These are phyloP conservation scores for Phoeniculus purpureus DNA, from an alignment of 2,797 vertebrate species.

Conservation along the genomic window DNA sequence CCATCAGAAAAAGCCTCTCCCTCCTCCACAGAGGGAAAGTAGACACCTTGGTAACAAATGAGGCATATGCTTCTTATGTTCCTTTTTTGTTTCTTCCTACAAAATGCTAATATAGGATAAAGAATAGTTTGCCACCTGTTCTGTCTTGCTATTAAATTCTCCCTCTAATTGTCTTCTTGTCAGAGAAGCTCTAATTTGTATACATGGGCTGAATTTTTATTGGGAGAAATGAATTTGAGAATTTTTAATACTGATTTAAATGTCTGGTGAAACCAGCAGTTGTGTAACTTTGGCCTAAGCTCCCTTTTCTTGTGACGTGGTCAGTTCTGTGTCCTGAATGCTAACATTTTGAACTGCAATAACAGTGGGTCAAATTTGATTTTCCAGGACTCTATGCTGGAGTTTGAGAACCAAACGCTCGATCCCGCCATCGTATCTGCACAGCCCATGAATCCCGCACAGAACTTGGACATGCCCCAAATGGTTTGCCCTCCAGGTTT, in stretches of 20 bases:
- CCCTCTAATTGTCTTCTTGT: background rate
- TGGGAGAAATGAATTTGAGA: background rate
- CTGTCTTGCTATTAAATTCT: background rate
- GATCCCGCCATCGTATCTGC: slow-evolving; percentile 98
- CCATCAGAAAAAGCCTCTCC: background rate
- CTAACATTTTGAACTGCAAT: background rate
- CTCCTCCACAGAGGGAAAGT: background rate
- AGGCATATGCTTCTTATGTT: background rate
- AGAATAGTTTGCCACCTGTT: background rate
- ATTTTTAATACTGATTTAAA: background rate
- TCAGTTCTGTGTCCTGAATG: background rate
- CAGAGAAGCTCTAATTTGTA: background rate
- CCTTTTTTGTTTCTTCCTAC: background rate
- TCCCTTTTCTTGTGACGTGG: background rate
- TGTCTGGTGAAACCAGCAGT: background rate
- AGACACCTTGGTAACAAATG: background rate
- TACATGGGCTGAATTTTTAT: background rate
- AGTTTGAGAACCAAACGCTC: slow-evolving; percentile 95
- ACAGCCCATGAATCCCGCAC: slow-evolving; percentile 93
- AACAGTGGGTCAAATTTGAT: background rate
- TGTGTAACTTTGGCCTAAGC: background rate
- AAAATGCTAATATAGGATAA: background rate
- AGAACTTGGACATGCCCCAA: slow-evolving; percentile 89
- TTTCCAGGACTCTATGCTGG: slow-evolving; percentile 93
- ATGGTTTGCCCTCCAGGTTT: slow-evolving; percentile 92